phyloP scores from a whole-genome alignment of 2,113 vertebrate species.

The Pseudois nayaur region DNA sequence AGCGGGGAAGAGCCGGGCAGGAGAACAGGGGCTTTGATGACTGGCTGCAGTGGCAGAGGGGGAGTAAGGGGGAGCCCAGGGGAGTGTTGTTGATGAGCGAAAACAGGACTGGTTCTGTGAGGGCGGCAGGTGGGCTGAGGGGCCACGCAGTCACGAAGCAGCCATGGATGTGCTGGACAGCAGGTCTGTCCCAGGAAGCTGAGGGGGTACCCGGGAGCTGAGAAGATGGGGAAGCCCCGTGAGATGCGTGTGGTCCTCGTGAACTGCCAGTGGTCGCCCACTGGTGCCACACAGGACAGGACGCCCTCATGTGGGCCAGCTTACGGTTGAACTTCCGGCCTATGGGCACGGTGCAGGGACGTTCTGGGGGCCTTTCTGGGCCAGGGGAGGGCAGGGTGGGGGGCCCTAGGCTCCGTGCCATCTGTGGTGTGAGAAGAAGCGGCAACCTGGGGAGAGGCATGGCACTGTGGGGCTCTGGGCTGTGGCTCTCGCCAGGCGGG shows the following conservation, averaged over 20 bases:
- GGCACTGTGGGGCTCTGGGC: neutral
- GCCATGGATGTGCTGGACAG: neutral
- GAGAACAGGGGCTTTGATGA: neutral
- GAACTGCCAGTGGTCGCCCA: neutral
- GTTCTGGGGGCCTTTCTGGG: too few species aligned
- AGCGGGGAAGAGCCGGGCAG: neutral
- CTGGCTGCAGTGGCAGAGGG: neutral
- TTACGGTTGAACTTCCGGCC: fast-evolving
- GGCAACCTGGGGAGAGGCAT: neutral
- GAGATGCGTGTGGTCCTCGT: neutral
- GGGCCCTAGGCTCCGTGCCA: neutral
- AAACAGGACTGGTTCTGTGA: neutral
- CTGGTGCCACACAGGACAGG: neutral
- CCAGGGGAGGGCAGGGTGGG: fast-evolving
- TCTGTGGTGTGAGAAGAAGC: neutral
- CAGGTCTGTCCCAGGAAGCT: neutral
- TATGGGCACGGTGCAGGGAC: neutral
- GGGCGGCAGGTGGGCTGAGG: neutral
- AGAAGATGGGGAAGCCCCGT: neutral
- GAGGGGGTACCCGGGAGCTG: neutral
- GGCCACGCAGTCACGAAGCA: fast-evolving
- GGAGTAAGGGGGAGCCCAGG: neutral
- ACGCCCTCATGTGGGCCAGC: neutral
- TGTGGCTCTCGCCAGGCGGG: neutral
- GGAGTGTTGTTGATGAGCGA: neutral